Base-by-base conservation (phyloP, 2,113 vertebrate genomes). In the Gambusia holbrooki region DNA sequence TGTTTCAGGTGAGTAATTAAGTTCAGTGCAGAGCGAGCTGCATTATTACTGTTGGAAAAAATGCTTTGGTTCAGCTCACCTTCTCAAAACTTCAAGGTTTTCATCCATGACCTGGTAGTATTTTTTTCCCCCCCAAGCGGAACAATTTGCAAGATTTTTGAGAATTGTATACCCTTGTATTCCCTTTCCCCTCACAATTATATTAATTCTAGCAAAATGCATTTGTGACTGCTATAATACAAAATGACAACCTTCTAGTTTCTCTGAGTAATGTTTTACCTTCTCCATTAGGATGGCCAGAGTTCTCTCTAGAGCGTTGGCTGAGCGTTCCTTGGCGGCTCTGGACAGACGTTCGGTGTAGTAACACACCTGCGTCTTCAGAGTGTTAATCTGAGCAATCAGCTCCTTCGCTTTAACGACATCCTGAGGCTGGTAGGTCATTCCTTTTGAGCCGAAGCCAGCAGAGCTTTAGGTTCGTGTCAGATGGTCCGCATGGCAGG, bases 321-420 rank as follows among this genome's bases (percentile, higher is more conserved):
- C 94, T 1, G 97, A 99, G 80, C 96, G 95, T 12, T 99, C 98
- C 92, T 98, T 99, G 77, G 98, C 98, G 17, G 98, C 95, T 86
- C 98, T 95, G 0, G 97, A 98, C 77, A 99, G 95, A 22, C 98
- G 95, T 75, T 99, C 98, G 2, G 96, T 94, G 66, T 99, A 99
- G 93, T 99, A 99, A 91, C 97, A 98, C 91, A 99, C 97, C 91
- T 99, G 98, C 0, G 98, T 99, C 93, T 99, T 99, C 87, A 99
- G 93, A 2, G 97, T 99, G 90, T 98, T 99, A 83, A 99, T 98
- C 42, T 99, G 97, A 74, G 95, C 96, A 35, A 99, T 98, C 66
- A 99, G 97, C 93, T 99, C 98, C 93, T 98, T 98, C 27, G 98
- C 98, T 90, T 96, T 95, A 66, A 96, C 48, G 0, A 99, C 93